A percentile compares a stretch with the other conserved stretches of the same genome.
Evolutionary conservation across 2,888 invertebrate species (phyloP).

Genomic region (Priocnemis perturbator): DNA sequence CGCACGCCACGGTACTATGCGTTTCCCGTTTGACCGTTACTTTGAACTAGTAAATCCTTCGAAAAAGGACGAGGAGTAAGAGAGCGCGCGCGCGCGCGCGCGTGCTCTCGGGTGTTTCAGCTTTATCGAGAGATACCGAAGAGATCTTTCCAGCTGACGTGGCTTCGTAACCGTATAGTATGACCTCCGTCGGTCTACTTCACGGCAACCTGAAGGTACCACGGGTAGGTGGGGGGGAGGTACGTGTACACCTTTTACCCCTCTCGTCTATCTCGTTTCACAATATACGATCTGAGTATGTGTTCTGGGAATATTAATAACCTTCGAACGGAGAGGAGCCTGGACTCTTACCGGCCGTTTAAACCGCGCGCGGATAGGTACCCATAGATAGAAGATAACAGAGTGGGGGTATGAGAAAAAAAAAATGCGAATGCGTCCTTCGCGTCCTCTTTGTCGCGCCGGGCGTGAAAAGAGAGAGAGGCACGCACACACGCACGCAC

Average conservation of each 20-base stretch:
- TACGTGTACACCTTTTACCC: constrained; percentile 10
- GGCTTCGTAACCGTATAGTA: constrained; percentile 41
- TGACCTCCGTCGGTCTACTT: constrained; percentile 54
- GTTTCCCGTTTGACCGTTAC: constrained; percentile 15
- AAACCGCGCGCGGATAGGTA: too few species aligned
- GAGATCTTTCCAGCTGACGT: constrained; percentile 54
- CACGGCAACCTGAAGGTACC: constrained; percentile 29
- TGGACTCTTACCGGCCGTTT: too few species aligned
- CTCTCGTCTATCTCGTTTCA: neutral
- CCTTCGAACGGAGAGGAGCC: too few species aligned
- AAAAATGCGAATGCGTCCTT: too few species aligned
- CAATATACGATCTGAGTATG: neutral
- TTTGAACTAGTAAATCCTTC: neutral
- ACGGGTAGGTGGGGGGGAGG: neutral
- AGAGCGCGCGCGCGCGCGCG: constrained; percentile 5
- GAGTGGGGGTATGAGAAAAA: too few species aligned
- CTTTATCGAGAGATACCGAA: constrained; percentile 40
- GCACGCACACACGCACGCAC: too few species aligned
- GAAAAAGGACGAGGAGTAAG: constrained; percentile 21
- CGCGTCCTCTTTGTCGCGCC: too few species aligned
- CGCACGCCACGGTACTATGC: too few species aligned
- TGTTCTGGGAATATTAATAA: constrained; percentile 6
- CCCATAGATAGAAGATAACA: too few species aligned
- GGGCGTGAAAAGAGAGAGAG: too few species aligned
- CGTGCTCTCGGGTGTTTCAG: constrained; percentile 16